These are phyloP conservation scores for Telmatochromis brichardi DNA, from an alignment of 2,113 vertebrate genomes.

Conservation along the genomic window DNA sequence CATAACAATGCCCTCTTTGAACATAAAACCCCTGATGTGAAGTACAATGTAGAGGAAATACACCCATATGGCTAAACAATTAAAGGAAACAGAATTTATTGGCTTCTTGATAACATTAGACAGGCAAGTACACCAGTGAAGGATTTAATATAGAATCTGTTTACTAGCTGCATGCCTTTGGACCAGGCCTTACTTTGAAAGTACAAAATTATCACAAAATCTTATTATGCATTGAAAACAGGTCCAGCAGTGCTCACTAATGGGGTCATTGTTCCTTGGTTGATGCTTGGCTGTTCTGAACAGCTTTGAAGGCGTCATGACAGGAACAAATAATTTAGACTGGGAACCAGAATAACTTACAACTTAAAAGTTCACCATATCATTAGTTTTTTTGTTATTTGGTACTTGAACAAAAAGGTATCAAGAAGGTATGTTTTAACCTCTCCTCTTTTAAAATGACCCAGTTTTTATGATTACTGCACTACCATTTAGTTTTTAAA, in stretches of 20 bases:
- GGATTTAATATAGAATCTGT: not conserved
- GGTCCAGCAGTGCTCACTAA: not conserved
- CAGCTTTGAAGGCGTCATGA: not conserved
- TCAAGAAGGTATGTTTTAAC: not conserved
- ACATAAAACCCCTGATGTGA: not conserved
- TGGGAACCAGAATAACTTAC: not conserved
- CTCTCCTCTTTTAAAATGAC: not conserved
- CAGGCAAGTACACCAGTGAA: not conserved
- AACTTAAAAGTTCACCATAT: not conserved
- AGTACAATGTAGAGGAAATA: conserved; percentile 54
- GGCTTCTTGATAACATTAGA: conserved; percentile 25
- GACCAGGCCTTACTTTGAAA: conserved; percentile 13
- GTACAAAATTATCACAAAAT: conserved; percentile 8
- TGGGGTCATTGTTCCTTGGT: conserved; percentile 20
- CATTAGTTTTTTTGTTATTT: not conserved
- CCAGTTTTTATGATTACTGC: not conserved
- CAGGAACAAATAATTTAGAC: not conserved
- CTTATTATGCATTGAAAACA: conserved; percentile 33
- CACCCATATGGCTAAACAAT: conserved; percentile 41
- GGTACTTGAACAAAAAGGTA: not conserved
- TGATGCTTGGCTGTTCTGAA: not conserved
- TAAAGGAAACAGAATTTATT: conserved; percentile 37
- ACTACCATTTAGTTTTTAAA: not conserved
- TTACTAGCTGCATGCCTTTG: conserved; percentile 2
- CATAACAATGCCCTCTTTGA: conserved; percentile 32